A percentile compares a stretch with the other conserved stretches of the same genome.
These are phyloP conservation scores for Umimayanthus kanabou DNA, from an alignment of 92 coral and sea anemone species.

Conservation along the genomic window DNA sequence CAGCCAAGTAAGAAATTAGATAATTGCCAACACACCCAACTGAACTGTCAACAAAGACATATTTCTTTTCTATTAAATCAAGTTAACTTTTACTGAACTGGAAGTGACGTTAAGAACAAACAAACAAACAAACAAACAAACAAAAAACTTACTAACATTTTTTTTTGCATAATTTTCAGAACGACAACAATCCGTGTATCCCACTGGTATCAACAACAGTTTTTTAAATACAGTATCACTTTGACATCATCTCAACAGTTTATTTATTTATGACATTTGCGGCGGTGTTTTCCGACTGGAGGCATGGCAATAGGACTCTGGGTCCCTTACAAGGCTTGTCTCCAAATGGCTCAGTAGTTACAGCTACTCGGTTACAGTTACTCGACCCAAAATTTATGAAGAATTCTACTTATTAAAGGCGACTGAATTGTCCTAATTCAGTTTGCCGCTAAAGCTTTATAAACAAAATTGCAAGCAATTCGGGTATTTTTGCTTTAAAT, in stretches of 20 bases:
- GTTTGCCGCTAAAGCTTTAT: neutral
- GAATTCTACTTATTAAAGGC: neutral
- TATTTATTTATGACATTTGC: too few species aligned
- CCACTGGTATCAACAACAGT: neutral
- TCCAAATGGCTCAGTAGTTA: too few species aligned
- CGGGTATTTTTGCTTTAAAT: too few species aligned
- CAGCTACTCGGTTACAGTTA: too few species aligned
- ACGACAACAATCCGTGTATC: neutral
- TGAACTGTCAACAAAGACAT: neutral
- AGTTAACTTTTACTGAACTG: neutral
- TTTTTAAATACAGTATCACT: too few species aligned
- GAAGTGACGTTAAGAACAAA: neutral
- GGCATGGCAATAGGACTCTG: too few species aligned
- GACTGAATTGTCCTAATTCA: neutral
- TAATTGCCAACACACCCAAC: neutral
- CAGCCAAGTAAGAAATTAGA: too few species aligned
- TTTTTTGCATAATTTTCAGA: neutral
- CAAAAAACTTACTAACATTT: too few species aligned
- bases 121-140: neutral
- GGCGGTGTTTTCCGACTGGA: too few species aligned
- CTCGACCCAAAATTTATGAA: neutral
- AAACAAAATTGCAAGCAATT: neutral
- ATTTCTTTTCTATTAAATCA: neutral
- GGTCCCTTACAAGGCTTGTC: too few species aligned
- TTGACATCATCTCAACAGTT: neutral